Evolutionary conservation across 1,140 invertebrate genomes (phyloP).

Genomic region (Coenobita brevimanus): DNA sequence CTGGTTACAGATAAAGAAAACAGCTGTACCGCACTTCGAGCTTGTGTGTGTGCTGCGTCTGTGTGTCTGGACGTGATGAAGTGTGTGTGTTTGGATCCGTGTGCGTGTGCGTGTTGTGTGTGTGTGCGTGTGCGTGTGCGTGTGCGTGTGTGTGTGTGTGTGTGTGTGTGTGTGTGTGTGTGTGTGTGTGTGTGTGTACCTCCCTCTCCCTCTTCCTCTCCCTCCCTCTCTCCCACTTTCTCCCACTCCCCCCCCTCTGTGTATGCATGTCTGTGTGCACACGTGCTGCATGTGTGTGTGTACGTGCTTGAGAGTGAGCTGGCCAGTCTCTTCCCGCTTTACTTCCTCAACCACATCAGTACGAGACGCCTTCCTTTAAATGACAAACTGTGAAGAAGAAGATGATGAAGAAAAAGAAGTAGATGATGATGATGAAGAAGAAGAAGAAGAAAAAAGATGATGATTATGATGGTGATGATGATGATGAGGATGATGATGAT

Average conservation of each 20-base stretch:
- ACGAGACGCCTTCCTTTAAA: neutral
- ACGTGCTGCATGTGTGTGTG: neutral
- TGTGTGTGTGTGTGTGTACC: neutral
- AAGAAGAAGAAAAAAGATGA: constrained; percentile 4
- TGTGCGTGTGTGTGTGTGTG: constrained; percentile 24
- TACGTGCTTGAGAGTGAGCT: neutral
- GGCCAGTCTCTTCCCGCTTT: neutral
- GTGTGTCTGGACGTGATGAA: too few species aligned
- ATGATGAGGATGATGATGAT: too few species aligned
- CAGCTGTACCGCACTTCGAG: neutral
- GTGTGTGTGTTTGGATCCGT: neutral
- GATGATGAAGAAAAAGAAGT: neutral
- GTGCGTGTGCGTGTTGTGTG: too few species aligned
- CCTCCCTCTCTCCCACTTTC: neutral
- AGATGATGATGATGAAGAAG: neutral
- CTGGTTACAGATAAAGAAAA: neutral
- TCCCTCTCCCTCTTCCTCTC: neutral
- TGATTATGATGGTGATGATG: too few species aligned
- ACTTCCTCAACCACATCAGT: neutral
- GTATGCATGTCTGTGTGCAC: neutral
- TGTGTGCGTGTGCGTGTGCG: neutral
- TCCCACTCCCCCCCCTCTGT: constrained; percentile 1
- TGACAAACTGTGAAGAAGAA: neutral
- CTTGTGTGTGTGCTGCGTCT: too few species aligned
- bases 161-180: neutral